Conservation (phyloP, 1,140 invertebrate genomes). For the Asobara japonica region DNA sequence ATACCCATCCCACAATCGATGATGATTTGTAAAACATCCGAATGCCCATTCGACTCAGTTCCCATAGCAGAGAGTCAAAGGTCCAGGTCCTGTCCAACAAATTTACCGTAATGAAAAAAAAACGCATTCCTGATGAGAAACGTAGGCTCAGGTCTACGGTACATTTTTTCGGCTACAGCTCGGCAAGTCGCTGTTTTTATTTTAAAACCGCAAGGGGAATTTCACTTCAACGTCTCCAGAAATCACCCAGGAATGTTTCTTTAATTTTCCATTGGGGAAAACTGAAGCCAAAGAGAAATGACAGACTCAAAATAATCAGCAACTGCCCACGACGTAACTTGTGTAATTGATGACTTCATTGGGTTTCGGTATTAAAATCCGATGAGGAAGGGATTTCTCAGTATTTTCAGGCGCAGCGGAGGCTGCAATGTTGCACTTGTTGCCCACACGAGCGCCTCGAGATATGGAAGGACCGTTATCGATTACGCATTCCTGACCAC, state of each 20-base stretch:
- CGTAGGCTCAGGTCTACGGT: background rate
- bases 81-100: background rate
- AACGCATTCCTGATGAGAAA: background rate
- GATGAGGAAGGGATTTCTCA: background rate
- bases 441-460: background rate
- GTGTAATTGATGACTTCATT: background rate
- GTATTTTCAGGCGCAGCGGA: background rate
- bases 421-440: background rate
- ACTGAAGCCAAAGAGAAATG: background rate
- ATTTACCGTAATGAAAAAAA: constrained; percentile 10
- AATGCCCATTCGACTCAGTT: background rate
- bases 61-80: background rate
- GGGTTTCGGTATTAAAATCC: background rate
- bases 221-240: background rate
- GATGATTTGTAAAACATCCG: no score
- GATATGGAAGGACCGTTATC: constrained; percentile 45
- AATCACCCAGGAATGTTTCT: background rate
- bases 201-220: background rate
- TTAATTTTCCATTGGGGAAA: background rate
- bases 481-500: constrained; percentile 49
- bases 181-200: background rate
- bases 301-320: no score
- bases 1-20: no score
- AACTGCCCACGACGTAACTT: no score
- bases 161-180: background rate